Percentiles rank a stretch among this genome's conserved stretches.
Conservation (phyloP, 2,888 invertebrate species). For the Drosophila trichaetosa region DNA sequence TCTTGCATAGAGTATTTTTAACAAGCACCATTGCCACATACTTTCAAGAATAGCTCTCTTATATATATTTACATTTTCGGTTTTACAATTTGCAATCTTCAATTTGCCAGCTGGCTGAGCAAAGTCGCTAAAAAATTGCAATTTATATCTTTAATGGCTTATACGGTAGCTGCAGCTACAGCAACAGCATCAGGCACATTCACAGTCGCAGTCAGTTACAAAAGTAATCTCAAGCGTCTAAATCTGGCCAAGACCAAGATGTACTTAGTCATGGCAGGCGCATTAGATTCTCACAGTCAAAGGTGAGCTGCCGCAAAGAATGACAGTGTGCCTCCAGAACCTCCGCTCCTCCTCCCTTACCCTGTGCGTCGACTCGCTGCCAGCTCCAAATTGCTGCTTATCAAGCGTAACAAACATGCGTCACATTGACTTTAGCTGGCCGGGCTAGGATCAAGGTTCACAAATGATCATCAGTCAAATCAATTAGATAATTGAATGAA, state of each 20-base stretch:
- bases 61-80: not conserved
- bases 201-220: constrained; percentile 1
- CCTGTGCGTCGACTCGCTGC: constrained; percentile 11
- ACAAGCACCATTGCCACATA: not conserved
- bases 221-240: constrained; percentile 31
- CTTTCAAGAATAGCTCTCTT: not conserved
- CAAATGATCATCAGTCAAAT: constrained; percentile 81
- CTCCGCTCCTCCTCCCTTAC: not conserved
- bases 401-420: constrained; percentile 77
- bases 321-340: constrained; percentile 24
- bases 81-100: constrained; percentile 2
- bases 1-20: not conserved
- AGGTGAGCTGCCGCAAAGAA: constrained; percentile 42
- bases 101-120: constrained; percentile 11
- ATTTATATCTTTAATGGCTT: constrained; percentile 30
- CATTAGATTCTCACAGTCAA: constrained; percentile 51
- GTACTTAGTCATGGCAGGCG: constrained; percentile 71
- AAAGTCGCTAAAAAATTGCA: constrained; percentile 55
- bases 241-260: constrained; percentile 33
- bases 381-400: constrained; percentile 45
- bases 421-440: constrained; percentile 67
- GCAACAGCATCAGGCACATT: not conserved
- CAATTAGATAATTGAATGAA: constrained; percentile 80
- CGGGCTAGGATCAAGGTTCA: constrained; percentile 72
- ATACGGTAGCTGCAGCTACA: constrained; percentile 36